phyloP scores from a whole-genome alignment of 2,888 invertebrate species.

The Aphelenchoides bicaudatus region DNA sequence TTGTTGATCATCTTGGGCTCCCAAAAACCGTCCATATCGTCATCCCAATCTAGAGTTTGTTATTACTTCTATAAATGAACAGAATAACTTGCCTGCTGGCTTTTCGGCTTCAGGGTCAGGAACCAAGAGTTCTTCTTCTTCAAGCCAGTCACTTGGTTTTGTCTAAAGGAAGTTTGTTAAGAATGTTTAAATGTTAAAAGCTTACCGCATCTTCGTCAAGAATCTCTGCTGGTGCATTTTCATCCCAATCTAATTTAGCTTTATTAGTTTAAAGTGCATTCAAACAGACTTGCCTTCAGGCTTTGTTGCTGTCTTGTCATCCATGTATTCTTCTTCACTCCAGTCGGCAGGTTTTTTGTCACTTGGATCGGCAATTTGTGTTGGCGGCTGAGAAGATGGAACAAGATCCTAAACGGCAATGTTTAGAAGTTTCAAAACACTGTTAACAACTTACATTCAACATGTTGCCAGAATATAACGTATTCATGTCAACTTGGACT shows the following conservation, averaged over 20 bases:
- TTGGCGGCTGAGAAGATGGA: constrained; percentile 89
- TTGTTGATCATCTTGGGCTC: constrained; percentile 88
- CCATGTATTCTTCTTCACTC: constrained; percentile 89
- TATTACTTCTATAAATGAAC: too few relatives aligned
- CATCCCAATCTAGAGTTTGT: constrained; percentile 99
- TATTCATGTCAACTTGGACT: constrained; percentile 75
- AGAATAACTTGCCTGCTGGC: too few relatives aligned
- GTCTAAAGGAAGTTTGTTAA: too few relatives aligned
- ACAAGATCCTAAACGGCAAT: constrained; percentile 44
- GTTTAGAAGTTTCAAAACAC: constrained; percentile 15
- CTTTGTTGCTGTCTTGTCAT: constrained; percentile 69
- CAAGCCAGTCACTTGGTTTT: constrained; percentile 66
- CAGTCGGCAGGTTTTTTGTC: constrained; percentile 81
- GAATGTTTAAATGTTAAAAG: too few relatives aligned
- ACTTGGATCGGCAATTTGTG: constrained; percentile 84
- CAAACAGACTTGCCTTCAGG: background rate
- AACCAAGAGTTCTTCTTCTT: constrained; percentile 77
- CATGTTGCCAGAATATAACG: constrained; percentile 45
- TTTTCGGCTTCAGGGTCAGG: constrained; percentile 81
- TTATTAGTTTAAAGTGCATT: background rate
- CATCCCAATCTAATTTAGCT: constrained; percentile 81
- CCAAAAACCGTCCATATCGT: constrained; percentile 98
- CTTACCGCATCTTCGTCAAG: constrained; percentile 62
- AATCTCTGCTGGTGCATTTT: constrained; percentile 83
- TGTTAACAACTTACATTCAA: constrained; percentile 35